Conservation (phyloP, 2,113 vertebrate genomes). For the Penelope pileata region DNA sequence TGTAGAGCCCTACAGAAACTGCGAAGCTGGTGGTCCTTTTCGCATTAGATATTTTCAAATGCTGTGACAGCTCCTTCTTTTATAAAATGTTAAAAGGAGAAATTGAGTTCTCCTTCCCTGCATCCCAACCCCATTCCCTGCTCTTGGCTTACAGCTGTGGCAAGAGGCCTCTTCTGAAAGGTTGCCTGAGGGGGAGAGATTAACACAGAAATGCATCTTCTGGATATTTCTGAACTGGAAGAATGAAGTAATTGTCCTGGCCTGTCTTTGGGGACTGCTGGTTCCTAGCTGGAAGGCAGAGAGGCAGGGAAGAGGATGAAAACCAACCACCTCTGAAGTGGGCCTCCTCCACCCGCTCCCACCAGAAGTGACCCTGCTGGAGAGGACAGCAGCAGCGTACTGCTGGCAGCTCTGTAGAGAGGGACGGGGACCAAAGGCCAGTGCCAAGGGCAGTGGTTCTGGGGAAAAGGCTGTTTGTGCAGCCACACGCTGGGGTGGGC, state of each 20-base stretch:
- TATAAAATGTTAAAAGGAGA: slow-evolving; percentile 41
- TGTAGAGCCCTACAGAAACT: neutral
- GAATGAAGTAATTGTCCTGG: neutral
- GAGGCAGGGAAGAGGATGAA: neutral
- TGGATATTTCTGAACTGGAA: slow-evolving; percentile 1
- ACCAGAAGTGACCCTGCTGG: neutral
- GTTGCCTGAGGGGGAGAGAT: slow-evolving; percentile 58
- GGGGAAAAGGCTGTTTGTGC: neutral
- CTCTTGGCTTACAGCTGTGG: neutral
- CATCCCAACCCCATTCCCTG: neutral
- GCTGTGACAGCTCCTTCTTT: slow-evolving; percentile 51
- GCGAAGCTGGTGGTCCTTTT: slow-evolving; percentile 35
- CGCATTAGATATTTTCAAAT: slow-evolving; percentile 60
- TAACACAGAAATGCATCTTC: slow-evolving; percentile 56
- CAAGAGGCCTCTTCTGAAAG: slow-evolving; percentile 43
- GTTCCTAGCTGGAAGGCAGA: neutral
- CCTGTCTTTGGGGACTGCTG: neutral
- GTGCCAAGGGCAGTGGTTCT: neutral
- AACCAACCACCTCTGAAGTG: neutral
- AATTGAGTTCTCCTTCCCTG: slow-evolving; percentile 14
- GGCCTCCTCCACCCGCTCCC: neutral
- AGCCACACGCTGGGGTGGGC: neutral
- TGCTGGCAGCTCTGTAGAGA: neutral
- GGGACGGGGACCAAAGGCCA: neutral
- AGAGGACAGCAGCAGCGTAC: neutral